Base-by-base conservation (phyloP, 2,797 vertebrate species). In the Notolabrus celidotus region DNA sequence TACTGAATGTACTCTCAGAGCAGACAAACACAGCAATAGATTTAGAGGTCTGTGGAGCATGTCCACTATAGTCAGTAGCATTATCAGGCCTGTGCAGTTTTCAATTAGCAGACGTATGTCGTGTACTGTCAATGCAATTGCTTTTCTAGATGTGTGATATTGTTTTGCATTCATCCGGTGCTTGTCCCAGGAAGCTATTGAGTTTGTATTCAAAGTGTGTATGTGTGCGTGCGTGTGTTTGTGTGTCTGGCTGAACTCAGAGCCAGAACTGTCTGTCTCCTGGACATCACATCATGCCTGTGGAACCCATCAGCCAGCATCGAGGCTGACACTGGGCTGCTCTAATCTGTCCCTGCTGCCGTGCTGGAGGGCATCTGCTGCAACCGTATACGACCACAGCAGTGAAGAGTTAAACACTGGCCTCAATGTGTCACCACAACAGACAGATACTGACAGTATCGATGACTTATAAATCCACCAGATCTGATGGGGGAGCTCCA, bases 341-440 rank as follows among this genome's bases (percentile, higher is more conserved):
- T 83, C 84, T 89, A 74, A 86, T 89, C 85, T 84, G 73, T 46
- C 47, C 59, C 71, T 51, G 49, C 73, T 51, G 77, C 73, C 54
- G 52, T 33, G 79, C 80, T 83, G 12, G 42, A 72, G 84, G 87
- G 77, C 76, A 81, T 83, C 82, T 39, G 50, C 60, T 82, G 39
- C 51, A 74, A 50, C 71, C 58, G 7, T n/a, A 36, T 4, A 27
- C 23, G 27, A 50, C 19, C 54, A 62, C 70, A 63, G 68, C 61
- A 60, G 53, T 15, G 58, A 72, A 45, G 71, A 70, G 79, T 84
- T 71, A 67, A 84, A 74, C 65, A 61, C 49, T 89, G 84, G 62
- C 88, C 89, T 90, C 82, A 87, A 87, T 89, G 81, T 90, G 90
- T 92, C 90, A 88, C 47, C 76, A 31, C 9, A 5, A 23, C 45